Evolutionary conservation across 2,113 vertebrate species (phyloP), one percentile per base, ranked within the genome.

Genomic region (Mustelus asterias): DNA sequence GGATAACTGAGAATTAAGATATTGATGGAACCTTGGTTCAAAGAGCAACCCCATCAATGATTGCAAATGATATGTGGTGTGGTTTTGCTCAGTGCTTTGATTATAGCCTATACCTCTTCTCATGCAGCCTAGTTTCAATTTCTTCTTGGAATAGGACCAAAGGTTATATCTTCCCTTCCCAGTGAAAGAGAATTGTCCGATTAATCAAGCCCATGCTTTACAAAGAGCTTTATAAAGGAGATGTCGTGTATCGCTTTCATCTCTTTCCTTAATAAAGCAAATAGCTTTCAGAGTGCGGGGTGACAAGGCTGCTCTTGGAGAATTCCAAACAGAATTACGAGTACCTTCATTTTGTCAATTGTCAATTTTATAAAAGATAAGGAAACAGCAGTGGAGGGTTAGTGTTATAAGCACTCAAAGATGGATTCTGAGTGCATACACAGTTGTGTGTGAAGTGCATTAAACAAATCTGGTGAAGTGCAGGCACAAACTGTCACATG

Each of bases 41-140:
- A 65, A 65, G 16, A 65, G 26, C 11, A 60, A 90, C 33, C 33
- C 60, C 29, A 20, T 4, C 33, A 65, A 65, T 33, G 14, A 20
- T 92, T 65, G 33, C 58, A 92, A 22, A 92, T 37, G 54, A 11
- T 90, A 90, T n/a, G 13, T 90, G 33, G 16, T n/a, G 14, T 29
- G 37, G 3, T 92, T 65, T 92, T 22, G 18, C 16, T 92, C 37
- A 92, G 58, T 37, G 60, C 29, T 65, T 37, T 65, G 33, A n/a
- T 92, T 92, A 20, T 65, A 20, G n/a, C 33, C 33, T 33, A 65
- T 9, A 63, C 58, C 58, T 63, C 89, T 63, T 2, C 4, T 29
- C 60, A 92, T 33, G 65, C 33, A 92, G 86, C 1, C 33, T n/a
- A 93, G n/a, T 65, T 93, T 93, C 60, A 93, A 65, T 93, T 93